phyloP scores from a whole-genome alignment of 30 jellyfish, hydroid and myxozoan genomes.

The Hydractinia echinata region DNA sequence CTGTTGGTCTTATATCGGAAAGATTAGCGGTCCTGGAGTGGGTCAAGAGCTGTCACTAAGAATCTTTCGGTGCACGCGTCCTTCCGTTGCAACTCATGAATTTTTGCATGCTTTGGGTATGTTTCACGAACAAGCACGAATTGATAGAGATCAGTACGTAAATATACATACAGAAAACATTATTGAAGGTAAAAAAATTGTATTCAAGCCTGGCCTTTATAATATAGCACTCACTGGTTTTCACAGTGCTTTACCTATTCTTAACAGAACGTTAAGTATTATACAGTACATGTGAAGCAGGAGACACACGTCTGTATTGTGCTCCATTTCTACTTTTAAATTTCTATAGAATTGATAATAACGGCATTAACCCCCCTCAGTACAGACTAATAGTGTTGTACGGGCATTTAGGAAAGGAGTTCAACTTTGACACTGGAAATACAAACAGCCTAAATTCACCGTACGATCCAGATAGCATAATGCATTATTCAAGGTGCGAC shows the following conservation, averaged over 20 bases:
- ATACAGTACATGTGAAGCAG: too few relatives aligned
- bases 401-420: too few relatives aligned
- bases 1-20: conserved; percentile 7
- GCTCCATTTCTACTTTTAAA: too few relatives aligned
- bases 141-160: conserved; percentile 4
- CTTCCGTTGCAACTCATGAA: not conserved
- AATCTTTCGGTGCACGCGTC: not conserved
- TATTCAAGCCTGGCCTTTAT: too few relatives aligned
- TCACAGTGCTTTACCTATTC: too few relatives aligned
- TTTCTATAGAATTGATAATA: too few relatives aligned
- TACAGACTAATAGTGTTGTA: too few relatives aligned
- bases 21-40: not conserved
- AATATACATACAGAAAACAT: conserved; percentile 2
- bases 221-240: too few relatives aligned
- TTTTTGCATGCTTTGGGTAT: conserved; percentile 9
- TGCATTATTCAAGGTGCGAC: not conserved
- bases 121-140: not conserved
- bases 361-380: too few relatives aligned
- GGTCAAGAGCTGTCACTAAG: not conserved
- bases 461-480: conserved; percentile 10
- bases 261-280: too few relatives aligned
- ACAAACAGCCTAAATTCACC: not conserved
- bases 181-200: not conserved
- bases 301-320: too few relatives aligned
- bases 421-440: not conserved